phyloP scores from a whole-genome alignment of 2,113 vertebrate species.

The Formicarius rufipectus region DNA sequence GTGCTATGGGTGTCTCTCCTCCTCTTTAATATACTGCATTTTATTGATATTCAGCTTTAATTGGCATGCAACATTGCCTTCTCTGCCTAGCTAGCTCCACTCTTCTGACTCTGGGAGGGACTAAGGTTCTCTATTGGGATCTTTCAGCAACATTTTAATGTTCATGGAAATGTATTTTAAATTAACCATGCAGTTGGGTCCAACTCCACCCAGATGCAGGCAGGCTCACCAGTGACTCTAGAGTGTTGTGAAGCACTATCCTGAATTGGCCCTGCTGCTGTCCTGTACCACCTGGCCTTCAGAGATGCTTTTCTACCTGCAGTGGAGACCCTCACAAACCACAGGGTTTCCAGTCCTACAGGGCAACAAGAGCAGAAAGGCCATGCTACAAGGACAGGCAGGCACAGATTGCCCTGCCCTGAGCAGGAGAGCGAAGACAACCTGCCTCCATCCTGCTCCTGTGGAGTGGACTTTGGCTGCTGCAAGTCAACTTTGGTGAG shows the following conservation, averaged over 20 bases:
- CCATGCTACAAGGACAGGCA: rapidly evolving
- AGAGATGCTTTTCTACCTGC: neutral
- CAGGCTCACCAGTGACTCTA: neutral
- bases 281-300: neutral
- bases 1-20: neutral
- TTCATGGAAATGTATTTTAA: neutral
- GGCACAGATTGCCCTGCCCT: neutral
- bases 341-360: neutral
- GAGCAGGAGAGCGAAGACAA: rapidly evolving
- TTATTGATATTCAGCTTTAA: conserved; percentile 33
- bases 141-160: neutral
- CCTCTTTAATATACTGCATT: neutral
- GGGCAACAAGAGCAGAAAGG: neutral
- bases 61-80: neutral
- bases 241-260: rapidly evolving
- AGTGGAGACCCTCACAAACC: neutral
- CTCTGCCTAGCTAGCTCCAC: neutral
- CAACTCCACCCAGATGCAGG: neutral
- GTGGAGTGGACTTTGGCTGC: rapidly evolving
- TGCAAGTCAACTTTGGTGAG: neutral
- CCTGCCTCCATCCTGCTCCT: neutral
- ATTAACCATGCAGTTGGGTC: neutral
- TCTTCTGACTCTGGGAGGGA: neutral
- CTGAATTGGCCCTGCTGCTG: neutral
- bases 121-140: neutral